Evolutionary conservation across 2,113 vertebrate species (phyloP), one percentile per base, ranked within the genome.

Genomic region (Ammodytes dubius): DNA sequence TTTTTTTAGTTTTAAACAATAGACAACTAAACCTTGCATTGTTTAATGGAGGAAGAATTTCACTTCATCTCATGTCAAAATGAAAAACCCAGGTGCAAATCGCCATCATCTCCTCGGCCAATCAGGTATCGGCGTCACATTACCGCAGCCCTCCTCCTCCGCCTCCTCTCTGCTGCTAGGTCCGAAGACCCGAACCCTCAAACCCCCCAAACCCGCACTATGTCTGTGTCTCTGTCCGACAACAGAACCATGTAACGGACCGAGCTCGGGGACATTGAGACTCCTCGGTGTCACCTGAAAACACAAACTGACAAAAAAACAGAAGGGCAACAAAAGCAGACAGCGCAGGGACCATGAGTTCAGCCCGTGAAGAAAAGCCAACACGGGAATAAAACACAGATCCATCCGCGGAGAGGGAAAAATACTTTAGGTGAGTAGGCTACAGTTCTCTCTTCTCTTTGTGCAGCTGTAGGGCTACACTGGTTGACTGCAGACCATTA

Each of bases 191-290:
- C 65, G 5, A 5, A 43, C 9, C 43, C 67, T 27, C 27, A 27
- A 27, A 27, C 27, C 27, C 27, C 27, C 27, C 27, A 27, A 27
- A 27, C 27, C 27, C 27, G 27, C 27, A 27, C 27, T 6, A 43
- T 39, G 61, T 35, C 17, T 69, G 35, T 49, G 53, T 57, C 40
- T 66, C 13, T 3, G 66, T 2, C 50, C 14, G 19, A 19, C 50
- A 15, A 8, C 11, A 66, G 27, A 74, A 70, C 61, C 65, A 88
- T 90, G 89, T 76, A 79, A 82, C 50, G 47, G 49, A 15, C 11
- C 19, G 49, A 5, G 47, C 2, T 1, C 11, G 70, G 47, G 60
- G 77, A 74, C 67, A 52, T 14, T 52, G 56, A 67, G 71, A 66
- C 53, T 64, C 37, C 73, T 78, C 70, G 72, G 70, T 72, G 82